Base-by-base conservation (phyloP, 1,140 invertebrate species). In the Drosophila subpulchrella region DNA sequence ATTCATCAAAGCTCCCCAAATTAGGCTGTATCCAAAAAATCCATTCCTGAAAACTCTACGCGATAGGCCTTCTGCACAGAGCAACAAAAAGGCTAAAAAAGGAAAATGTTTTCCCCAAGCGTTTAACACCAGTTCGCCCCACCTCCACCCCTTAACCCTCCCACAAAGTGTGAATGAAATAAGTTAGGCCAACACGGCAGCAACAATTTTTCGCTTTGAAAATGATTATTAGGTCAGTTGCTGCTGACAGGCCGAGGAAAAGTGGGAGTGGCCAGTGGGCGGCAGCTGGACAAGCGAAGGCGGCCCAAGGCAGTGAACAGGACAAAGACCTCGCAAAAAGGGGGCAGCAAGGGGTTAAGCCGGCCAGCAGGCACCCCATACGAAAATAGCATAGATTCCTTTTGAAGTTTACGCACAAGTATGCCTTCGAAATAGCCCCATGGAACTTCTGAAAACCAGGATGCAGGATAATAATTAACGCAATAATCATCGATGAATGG, bases 401-500 rank as follows among this genome's bases (percentile, higher is more conserved):
- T 91, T 91, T 91, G 88, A 91, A 91, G 88, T 91, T 88, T 88
- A 91, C 88, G 84, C 84, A 90, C 81, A 84, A 86, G 83, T 81
- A 84, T 89, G 85, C 81, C 73, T 54, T 59, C 48, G 39, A 65
- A 75, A 57, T 74, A 55, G 55, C 41, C 72, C 73, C 47, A 57
- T 71, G 65, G 36, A 71, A 58, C 66, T 72, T 38, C 68, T 71
- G 66, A n/a, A 71, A 58, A 13, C 66, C 68, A 71, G 68, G 51
- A 71, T 72, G 44, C 66, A 76, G 88, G 83, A 91, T 91, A 88
- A 89, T 89, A 89, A 91, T 91, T 91, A 91, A 91, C 88, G 88
- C 88, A 91, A 91, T 91, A 91, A 91, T 91, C 88, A 91, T 88
- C 80, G 83, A 91, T 91, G 80, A 91, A 88, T 84, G 80, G 61